Evolutionary conservation across 2,113 vertebrate genomes (phyloP).

Genomic region (Labeo rohita): DNA sequence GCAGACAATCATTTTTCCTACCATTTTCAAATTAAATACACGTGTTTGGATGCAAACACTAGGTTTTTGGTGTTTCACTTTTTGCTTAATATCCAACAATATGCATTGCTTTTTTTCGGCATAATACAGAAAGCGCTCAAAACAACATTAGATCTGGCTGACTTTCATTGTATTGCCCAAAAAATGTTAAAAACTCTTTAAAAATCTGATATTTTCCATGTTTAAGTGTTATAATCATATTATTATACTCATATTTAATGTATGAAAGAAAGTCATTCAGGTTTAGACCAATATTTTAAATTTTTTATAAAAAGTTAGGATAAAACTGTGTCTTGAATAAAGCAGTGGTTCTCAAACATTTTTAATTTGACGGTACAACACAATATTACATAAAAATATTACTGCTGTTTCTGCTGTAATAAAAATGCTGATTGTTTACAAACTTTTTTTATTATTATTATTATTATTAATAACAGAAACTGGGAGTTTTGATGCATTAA

Average conservation of each 20-base stretch:
- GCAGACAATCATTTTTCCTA: conserved; percentile 9
- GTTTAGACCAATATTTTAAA: background rate
- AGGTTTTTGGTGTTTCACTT: background rate
- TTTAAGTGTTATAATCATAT: no score
- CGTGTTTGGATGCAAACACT: background rate
- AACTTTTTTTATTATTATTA: background rate
- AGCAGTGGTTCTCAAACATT: background rate
- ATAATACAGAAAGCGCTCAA: background rate
- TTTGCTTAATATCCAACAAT: background rate
- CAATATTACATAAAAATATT: background rate
- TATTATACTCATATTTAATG: no score
- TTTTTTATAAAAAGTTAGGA: background rate
- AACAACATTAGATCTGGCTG: background rate
- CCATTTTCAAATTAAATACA: conserved; percentile 23
- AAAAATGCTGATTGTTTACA: background rate
- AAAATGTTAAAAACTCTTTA: no score
- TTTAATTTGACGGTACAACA: background rate
- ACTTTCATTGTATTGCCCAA: background rate
- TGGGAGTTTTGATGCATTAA: background rate
- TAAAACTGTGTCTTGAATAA: background rate
- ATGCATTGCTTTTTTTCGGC: background rate
- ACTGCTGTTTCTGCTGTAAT: background rate
- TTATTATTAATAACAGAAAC: background rate
- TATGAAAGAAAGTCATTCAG: background rate
- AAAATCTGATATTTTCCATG: no score